These are phyloP conservation scores for Tridacna crocea DNA, from an alignment of 2,888 invertebrate genomes.

Conservation along the genomic window DNA sequence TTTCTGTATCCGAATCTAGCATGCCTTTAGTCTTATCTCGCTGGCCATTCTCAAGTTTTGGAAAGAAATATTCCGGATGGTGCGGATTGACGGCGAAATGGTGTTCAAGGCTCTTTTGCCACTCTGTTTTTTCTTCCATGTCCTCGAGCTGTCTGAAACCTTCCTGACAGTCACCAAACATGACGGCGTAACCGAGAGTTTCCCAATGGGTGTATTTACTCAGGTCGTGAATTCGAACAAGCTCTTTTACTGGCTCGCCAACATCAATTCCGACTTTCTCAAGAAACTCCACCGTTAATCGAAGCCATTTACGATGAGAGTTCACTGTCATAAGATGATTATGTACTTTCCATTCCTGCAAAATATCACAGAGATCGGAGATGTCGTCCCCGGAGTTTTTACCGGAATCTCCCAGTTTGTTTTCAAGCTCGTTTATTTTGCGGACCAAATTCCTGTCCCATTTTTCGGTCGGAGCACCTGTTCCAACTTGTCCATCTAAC, in stretches of 20 bases:
- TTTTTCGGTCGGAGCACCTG: slow-evolving; percentile 42
- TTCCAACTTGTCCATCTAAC: slow-evolving; percentile 45
- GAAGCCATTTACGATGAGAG: slow-evolving; percentile 56
- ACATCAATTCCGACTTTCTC: slow-evolving; percentile 39
- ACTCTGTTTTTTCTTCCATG: slow-evolving; percentile 46
- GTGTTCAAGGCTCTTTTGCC: slow-evolving; percentile 41
- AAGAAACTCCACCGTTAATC: slow-evolving; percentile 30
- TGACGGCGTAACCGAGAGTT: slow-evolving; percentile 55
- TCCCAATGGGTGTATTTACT: slow-evolving; percentile 57
- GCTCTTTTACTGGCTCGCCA: slow-evolving; percentile 36
- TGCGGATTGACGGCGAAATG: slow-evolving; percentile 57
- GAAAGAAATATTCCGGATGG: slow-evolving; percentile 61
- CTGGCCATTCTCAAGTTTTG: slow-evolving; percentile 27
- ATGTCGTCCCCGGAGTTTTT: not conserved
- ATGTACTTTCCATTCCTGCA: slow-evolving; percentile 42
- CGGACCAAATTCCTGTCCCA: slow-evolving; percentile 36
- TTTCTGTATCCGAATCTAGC: slow-evolving; percentile 27
- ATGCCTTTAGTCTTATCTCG: slow-evolving; percentile 33
- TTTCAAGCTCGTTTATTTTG: slow-evolving; percentile 29
- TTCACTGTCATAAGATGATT: slow-evolving; percentile 44
- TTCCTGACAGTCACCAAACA: slow-evolving; percentile 52
- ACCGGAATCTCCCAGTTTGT: not conserved
- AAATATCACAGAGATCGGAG: slow-evolving; percentile 28
- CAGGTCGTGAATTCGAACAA: slow-evolving; percentile 50
- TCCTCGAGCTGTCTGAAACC: slow-evolving; percentile 36